Base-by-base conservation (phyloP, 2,797 vertebrate genomes). In the Onychomys arenicola region DNA sequence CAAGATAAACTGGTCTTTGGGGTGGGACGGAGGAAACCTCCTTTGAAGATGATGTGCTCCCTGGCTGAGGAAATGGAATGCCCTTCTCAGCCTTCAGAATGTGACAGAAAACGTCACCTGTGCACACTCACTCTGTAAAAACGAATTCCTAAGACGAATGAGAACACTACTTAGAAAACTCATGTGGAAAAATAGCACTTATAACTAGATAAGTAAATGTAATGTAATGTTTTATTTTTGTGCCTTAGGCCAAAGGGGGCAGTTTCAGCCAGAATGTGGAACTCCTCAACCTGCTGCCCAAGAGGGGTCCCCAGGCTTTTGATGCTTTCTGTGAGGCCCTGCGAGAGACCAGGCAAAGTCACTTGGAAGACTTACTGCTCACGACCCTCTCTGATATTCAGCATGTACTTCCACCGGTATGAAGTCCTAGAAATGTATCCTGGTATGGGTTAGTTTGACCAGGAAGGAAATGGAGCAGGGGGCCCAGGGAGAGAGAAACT, bases 261-360 rank as follows among this genome's bases (percentile, higher is more conserved):
- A 98, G 92, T 93, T 99, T 99, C 5, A 98, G 97, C 96, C 98
- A 98, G 95, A 99, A 99, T 14, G 98, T 98, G 95, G 98, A 99
- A 81, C 98, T 99, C 94, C 98, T 99, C 10, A 98, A 98, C 49
- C 98, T 99, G 59, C 98, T 99, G 91, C 99, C 99, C 52, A 99
- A 99, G 97, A 99, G 99, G 95, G 99, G 99, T 21, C 99, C 99
- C 11, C 97, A 91, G 55, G 99, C 99, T 13, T 99, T 99, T 86
- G 98, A 98, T 96, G 99, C 98, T 94, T 99, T 99, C 98, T 99
- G 99, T 96, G 96, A 97, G 52, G 99, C 99, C 80, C 99, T 99
- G 49, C 97, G 75, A 95, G 99, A 99, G 95, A 99, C 99, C 0
- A 98, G 99, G 46, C 99, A 99, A 97, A 97, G 99, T 52, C 99